Conservation (phyloP, 2,888 invertebrate species). For the Synergus umbraculus region DNA sequence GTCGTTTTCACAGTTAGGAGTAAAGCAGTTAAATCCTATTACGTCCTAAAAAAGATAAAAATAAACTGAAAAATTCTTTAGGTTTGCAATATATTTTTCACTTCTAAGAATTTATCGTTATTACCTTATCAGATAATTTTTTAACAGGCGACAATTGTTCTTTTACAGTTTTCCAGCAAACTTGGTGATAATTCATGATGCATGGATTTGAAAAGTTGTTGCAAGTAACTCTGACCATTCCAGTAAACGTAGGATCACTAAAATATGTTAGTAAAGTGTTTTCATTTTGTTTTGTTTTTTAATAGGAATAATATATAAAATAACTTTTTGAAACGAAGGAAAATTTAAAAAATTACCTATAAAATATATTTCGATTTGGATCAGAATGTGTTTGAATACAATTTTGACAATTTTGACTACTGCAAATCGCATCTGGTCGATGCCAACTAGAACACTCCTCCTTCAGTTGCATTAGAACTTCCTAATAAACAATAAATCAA, state of each 20-base stretch:
- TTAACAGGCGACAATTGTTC: constrained; percentile 54
- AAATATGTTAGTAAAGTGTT: constrained; percentile 44
- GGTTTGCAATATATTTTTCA: background rate
- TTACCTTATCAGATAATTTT: constrained; percentile 65
- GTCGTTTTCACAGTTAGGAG: constrained; percentile 60
- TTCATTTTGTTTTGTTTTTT: background rate
- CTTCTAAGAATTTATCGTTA: background rate
- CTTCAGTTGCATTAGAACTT: constrained; percentile 53
- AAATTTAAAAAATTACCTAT: constrained; percentile 54
- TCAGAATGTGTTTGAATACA: constrained; percentile 53
- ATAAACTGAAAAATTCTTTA: constrained; percentile 3
- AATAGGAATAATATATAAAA: background rate
- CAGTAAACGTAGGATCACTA: constrained; percentile 67
- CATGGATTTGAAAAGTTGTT: constrained; percentile 60
- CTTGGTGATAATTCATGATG: constrained; percentile 60
- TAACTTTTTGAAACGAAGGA: background rate
- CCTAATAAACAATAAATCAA: constrained; percentile 48
- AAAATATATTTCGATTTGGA: constrained; percentile 62
- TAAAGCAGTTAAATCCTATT: constrained; percentile 59
- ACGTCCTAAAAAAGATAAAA: constrained; percentile 56
- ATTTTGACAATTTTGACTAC: constrained; percentile 58
- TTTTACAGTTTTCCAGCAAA: constrained; percentile 67
- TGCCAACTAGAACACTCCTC: constrained; percentile 60
- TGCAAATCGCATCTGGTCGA: constrained; percentile 65
- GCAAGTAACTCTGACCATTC: constrained; percentile 64